Evolutionary conservation across 1,140 invertebrate species (phyloP).

Genomic region (Mesaphorura yosii): DNA sequence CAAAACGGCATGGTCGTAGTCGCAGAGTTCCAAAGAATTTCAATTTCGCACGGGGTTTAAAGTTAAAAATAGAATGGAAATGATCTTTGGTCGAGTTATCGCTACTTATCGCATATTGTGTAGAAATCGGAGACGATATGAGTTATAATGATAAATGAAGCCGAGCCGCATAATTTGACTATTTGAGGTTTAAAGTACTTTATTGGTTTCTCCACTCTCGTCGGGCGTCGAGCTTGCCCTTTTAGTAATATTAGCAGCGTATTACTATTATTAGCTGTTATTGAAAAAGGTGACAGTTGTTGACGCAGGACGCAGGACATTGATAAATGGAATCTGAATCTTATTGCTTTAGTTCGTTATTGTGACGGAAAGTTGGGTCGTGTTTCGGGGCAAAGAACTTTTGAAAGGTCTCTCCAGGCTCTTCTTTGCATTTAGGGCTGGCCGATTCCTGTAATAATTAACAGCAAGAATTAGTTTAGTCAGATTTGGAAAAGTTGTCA

Average conservation of each 20-base stretch:
- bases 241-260: background rate
- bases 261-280: background rate
- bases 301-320: constrained; percentile 2
- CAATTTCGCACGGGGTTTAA: too few relatives aligned
- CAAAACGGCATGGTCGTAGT: too few relatives aligned
- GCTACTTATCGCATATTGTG: too few relatives aligned
- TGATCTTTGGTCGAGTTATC: too few relatives aligned
- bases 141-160: background rate
- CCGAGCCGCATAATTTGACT: background rate
- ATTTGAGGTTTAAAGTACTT: background rate
- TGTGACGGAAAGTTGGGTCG: background rate
- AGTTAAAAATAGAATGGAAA: too few relatives aligned
- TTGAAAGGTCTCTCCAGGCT: background rate
- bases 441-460: too few relatives aligned
- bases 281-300: constrained; percentile 10
- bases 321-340: background rate
- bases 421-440: background rate
- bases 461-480: too few relatives aligned
- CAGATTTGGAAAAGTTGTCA: too few relatives aligned
- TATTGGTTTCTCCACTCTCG: background rate
- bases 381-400: background rate
- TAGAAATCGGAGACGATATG: background rate
- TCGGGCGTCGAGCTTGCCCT: background rate
- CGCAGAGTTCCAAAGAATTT: too few relatives aligned
- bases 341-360: background rate